These are phyloP conservation scores for Pangasius djambal DNA, from an alignment of 2,797 vertebrate species.

Conservation along the genomic window DNA sequence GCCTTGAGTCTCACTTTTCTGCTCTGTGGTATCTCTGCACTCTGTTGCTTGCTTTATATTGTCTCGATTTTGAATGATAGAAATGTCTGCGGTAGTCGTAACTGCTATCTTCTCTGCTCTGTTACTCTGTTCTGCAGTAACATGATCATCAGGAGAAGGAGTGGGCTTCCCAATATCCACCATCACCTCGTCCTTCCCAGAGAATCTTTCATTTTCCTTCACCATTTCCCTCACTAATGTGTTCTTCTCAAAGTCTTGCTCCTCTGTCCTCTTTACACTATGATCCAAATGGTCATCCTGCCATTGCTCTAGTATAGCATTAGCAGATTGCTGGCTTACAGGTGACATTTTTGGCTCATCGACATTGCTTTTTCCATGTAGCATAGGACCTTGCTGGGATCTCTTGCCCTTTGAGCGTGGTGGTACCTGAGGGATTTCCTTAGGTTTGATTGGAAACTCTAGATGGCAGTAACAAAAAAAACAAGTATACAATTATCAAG, in stretches of 20 bases:
- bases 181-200: not conserved
- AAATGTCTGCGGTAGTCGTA: not conserved
- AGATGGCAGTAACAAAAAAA: not conserved
- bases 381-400: not conserved
- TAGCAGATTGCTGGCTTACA: slow-evolving; percentile 6
- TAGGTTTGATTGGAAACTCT: slow-evolving; percentile 19
- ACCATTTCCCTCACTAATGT: not conserved
- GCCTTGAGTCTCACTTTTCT: not conserved
- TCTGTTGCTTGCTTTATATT: not conserved
- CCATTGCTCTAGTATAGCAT: not conserved
- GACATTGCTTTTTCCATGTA: slow-evolving; percentile 8
- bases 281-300: slow-evolving; percentile 15
- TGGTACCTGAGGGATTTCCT: slow-evolving; percentile 44
- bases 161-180: not conserved
- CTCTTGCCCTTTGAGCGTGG: slow-evolving; percentile 34
- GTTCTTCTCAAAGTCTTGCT: slow-evolving; percentile 9
- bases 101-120: not conserved
- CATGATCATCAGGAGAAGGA: not conserved
- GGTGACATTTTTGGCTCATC: not conserved
- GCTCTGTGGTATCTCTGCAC: not conserved
- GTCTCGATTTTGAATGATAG: not conserved
- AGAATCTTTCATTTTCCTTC: slow-evolving; percentile 11
- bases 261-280: slow-evolving; percentile 13
- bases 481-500: not conserved
- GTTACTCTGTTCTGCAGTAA: not conserved